These are phyloP conservation scores for Leguminivora glycinivorella DNA, from an alignment of 1,140 invertebrate species.

Conservation along the genomic window DNA sequence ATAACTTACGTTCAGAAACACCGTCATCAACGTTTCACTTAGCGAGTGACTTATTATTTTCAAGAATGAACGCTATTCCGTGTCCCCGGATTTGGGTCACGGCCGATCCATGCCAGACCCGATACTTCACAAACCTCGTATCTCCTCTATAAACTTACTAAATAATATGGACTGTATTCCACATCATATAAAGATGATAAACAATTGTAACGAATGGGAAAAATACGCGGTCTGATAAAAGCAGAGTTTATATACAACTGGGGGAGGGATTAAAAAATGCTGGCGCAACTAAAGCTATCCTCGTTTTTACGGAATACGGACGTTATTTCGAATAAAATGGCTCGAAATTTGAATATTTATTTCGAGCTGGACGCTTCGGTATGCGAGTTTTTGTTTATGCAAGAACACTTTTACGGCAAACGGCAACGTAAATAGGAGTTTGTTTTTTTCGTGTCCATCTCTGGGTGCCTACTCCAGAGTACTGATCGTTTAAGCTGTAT, in stretches of 20 bases:
- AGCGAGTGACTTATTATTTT: slow-evolving; percentile 28
- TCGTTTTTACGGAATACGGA: slow-evolving; percentile 14
- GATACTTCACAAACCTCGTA: background rate
- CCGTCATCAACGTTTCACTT: slow-evolving; percentile 26
- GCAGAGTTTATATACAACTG: slow-evolving; percentile 13
- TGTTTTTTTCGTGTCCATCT: background rate
- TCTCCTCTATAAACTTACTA: background rate
- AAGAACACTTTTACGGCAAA: background rate
- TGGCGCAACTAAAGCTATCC: background rate
- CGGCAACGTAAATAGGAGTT: background rate
- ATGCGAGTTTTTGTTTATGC: background rate
- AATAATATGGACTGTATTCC: background rate
- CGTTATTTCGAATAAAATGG: slow-evolving; percentile 1
- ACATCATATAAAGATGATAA: background rate
- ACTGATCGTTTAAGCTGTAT: no score
- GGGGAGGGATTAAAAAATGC: slow-evolving; percentile 13
- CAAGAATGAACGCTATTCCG: slow-evolving; percentile 26
- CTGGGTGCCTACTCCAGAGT: no score
- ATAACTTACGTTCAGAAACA: slow-evolving; percentile 16
- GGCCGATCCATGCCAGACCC: slow-evolving; percentile 17
- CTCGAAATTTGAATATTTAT: slow-evolving; percentile 3
- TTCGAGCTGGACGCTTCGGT: slow-evolving; percentile 4
- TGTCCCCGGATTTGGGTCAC: slow-evolving; percentile 17
- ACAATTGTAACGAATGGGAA: background rate
- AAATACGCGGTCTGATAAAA: background rate